Evolutionary conservation across 2,113 vertebrate species (phyloP).

Genomic region (Podarcis cretensis): DNA sequence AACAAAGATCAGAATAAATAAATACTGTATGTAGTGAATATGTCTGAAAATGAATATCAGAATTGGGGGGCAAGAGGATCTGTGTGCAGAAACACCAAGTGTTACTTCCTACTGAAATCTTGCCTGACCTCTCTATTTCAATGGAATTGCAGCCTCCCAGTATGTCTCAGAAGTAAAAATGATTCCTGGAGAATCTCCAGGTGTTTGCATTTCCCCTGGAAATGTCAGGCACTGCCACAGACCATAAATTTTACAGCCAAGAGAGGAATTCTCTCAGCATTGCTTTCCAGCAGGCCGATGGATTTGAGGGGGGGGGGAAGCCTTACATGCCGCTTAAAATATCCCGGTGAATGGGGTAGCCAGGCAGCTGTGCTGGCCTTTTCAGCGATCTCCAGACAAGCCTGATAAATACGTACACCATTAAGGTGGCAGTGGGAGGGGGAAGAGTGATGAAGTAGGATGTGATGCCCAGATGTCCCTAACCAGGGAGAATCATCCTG

Average conservation of each 20-base stretch:
- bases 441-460: constrained; percentile 23
- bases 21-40: constrained; percentile 8
- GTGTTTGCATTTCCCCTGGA: constrained; percentile 30
- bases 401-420: constrained; percentile 8
- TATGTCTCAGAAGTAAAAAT: constrained; percentile 13
- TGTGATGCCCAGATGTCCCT: constrained; percentile 58
- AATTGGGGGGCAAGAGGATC: background rate
- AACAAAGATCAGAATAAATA: constrained; percentile 34
- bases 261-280: constrained; percentile 28
- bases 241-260: constrained; percentile 27
- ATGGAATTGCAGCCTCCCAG: background rate
- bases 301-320: constrained; percentile 9
- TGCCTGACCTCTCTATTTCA: background rate
- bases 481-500: constrained; percentile 56
- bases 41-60: constrained; percentile 43
- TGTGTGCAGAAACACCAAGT: too few species aligned
- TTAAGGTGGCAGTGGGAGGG: background rate
- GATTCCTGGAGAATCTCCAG: constrained; percentile 7
- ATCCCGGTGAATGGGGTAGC: background rate
- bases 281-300: background rate
- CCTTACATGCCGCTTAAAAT: background rate
- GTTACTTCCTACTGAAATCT: background rate
- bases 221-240: constrained; percentile 11
- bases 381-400: constrained; percentile 32
- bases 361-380: constrained; percentile 16